Percentiles rank a stretch among this genome's conserved stretches.
These are phyloP conservation scores for Actinemys pallida DNA, from an alignment of 2,113 vertebrate genomes.

Conservation along the genomic window DNA sequence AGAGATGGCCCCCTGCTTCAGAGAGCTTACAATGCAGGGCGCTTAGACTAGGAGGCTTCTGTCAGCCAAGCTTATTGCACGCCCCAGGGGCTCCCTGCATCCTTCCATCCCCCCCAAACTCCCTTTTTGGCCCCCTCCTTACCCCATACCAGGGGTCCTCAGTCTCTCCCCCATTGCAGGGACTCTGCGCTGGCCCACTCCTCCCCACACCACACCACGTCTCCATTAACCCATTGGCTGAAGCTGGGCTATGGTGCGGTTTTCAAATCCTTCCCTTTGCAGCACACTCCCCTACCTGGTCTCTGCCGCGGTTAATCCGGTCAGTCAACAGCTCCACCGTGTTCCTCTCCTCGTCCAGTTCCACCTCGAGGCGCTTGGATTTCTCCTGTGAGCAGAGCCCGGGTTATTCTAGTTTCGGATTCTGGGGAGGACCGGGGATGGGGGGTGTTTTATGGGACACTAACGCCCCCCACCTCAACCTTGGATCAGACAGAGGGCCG, in stretches of 20 bases:
- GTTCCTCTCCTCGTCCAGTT: slow-evolving; percentile 92
- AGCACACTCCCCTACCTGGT: slow-evolving; percentile 83
- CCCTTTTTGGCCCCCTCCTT: background rate
- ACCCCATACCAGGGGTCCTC: background rate
- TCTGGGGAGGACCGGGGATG: background rate
- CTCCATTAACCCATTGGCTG: background rate
- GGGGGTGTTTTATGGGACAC: background rate
- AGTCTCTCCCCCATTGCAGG: background rate
- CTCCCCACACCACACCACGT: background rate
- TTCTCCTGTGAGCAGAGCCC: slow-evolving; percentile 84
- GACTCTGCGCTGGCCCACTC: background rate
- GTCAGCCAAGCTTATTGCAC: background rate
- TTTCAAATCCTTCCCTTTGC: background rate
- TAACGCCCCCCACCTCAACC: background rate
- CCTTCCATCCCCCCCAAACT: background rate
- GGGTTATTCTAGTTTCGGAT: background rate
- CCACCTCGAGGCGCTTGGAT: slow-evolving; percentile 86
- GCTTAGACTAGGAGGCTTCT: background rate
- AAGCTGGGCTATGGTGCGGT: background rate
- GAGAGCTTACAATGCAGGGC: background rate
- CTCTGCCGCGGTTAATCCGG: slow-evolving; percentile 86
- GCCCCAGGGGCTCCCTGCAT: background rate
- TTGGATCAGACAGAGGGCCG: background rate
- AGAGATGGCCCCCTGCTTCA: background rate
- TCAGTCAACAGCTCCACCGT: slow-evolving; percentile 90